Evolutionary conservation across 2,113 vertebrate species (phyloP).

Genomic region (Paradoxurus hermaphroditus): DNA sequence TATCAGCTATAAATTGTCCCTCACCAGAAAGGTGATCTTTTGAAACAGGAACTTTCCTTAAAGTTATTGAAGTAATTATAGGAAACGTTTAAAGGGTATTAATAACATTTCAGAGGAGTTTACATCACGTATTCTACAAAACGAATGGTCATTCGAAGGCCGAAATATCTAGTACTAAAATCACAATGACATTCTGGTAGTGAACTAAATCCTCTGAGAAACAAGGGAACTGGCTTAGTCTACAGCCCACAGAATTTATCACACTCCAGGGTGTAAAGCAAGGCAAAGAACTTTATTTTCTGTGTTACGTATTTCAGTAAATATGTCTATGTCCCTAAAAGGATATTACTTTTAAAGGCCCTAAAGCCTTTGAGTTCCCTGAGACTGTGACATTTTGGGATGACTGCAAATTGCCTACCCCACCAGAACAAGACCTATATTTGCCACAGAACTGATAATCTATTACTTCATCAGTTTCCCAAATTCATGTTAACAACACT

Average conservation of each 20-base stretch:
- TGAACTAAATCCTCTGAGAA: constrained; percentile 60
- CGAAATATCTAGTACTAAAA: constrained; percentile 56
- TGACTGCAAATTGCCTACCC: neutral
- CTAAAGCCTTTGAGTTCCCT: constrained; percentile 30
- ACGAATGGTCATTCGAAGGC: constrained; percentile 61
- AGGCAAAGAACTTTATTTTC: constrained; percentile 64
- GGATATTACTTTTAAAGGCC: constrained; percentile 60
- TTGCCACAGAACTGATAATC: constrained; percentile 42
- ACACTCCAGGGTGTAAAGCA: constrained; percentile 54
- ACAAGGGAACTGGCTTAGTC: constrained; percentile 40
- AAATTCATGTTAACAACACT: neutral
- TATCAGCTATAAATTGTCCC: constrained; percentile 52
- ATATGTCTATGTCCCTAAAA: constrained; percentile 65
- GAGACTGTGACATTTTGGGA: constrained; percentile 41
- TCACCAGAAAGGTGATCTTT: constrained; percentile 38
- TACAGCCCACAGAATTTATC: constrained; percentile 51
- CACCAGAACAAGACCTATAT: constrained; percentile 6
- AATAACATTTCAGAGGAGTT: constrained; percentile 56
- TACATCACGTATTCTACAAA: constrained; percentile 52
- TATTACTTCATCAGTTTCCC: neutral
- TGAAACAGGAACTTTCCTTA: constrained; percentile 54
- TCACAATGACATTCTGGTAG: constrained; percentile 29
- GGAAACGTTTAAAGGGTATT: constrained; percentile 60
- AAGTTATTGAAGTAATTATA: constrained; percentile 67
- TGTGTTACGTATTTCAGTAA: constrained; percentile 63